Evolutionary conservation across 2,113 vertebrate species (phyloP), one percentile per base, ranked within the genome.

Genomic region (Eretmochelys imbricata): DNA sequence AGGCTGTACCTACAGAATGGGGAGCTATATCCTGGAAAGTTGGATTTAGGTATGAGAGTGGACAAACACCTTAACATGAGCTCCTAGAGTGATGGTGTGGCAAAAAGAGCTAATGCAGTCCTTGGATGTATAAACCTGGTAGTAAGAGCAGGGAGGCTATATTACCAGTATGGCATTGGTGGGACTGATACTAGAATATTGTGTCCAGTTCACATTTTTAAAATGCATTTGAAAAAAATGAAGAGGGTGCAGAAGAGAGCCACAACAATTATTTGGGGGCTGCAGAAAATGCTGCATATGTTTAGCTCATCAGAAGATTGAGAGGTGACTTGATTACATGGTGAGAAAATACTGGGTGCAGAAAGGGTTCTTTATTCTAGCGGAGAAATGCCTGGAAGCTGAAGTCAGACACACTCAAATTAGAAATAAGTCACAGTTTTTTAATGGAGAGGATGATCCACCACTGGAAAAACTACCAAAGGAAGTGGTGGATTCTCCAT

Each of bases 341-440:
- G 78, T 69, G 31, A 51, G 93, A 59, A 29, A 80, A 2, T 22
- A 25, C 49, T 89, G 65, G 82, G 89, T 83, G 35, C 5, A 72
- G 29, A 87, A 93, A 49, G 29, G 89, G 59, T 31, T 84, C 4
- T 82, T 90, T 82, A 91, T 12, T 35, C 24, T 84, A 42, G 59
- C 10, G 89, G 78, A 91, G 85, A 90, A 84, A 89, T 83, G 1
- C 82, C 25, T 89, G 50, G 53, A 95, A 94, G 25, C 9, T 80
- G 78, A 93, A 96, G 83, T n/a, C 14, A 93, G n/a, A n/a, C 65
- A 90, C 10, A 80, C 87, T 88, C 69, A 91, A 80, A 17, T 11
- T 54, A 1, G 72, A 76, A 76, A 46, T 46, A 42, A 76, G 11
- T 42, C 5, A 42, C 10, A 6, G 10, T 42, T 72, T 72, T 46